Percentiles rank a stretch among this genome's conserved stretches.
phyloP scores from a whole-genome alignment of 2,113 vertebrate genomes.

The Heliornis fulica region DNA sequence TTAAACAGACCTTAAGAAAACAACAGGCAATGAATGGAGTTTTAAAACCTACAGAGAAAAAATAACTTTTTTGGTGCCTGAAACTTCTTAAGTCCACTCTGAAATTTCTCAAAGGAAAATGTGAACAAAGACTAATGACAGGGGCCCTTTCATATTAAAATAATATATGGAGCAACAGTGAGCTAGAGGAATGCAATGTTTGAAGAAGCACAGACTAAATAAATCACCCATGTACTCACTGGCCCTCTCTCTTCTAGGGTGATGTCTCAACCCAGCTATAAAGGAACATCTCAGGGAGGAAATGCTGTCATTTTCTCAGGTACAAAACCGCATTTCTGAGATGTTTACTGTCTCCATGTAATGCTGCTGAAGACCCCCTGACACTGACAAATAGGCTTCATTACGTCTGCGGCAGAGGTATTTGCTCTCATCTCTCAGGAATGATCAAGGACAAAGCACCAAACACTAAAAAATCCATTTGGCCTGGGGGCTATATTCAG shows the following conservation, averaged over 20 bases:
- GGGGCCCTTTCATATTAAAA: slow-evolving; percentile 73
- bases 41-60: slow-evolving; percentile 60
- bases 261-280: slow-evolving; percentile 58
- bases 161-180: slow-evolving; percentile 64
- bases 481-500: slow-evolving; percentile 37
- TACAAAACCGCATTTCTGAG: slow-evolving; percentile 65
- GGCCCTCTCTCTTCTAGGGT: slow-evolving; percentile 30
- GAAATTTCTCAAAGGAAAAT: slow-evolving; percentile 68
- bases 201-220: slow-evolving; percentile 70
- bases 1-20: slow-evolving; percentile 70
- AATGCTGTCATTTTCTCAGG: slow-evolving; percentile 59
- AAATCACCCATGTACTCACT: slow-evolving; percentile 66
- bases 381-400: slow-evolving; percentile 70
- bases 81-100: slow-evolving; percentile 33
- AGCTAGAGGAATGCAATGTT: slow-evolving; percentile 68
- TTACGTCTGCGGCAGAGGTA: slow-evolving; percentile 60
- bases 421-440: slow-evolving; percentile 72
- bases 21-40: slow-evolving; percentile 65
- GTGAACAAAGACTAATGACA: slow-evolving; percentile 73
- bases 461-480: slow-evolving; percentile 51
- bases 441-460: slow-evolving; percentile 52
- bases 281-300: slow-evolving; percentile 62
- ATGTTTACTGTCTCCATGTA: slow-evolving; percentile 52
- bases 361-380: slow-evolving; percentile 50
- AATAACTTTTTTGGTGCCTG: slow-evolving; percentile 66